Conservation (phyloP, 2,113 vertebrate genomes). For the Pituophis catenifer region DNA sequence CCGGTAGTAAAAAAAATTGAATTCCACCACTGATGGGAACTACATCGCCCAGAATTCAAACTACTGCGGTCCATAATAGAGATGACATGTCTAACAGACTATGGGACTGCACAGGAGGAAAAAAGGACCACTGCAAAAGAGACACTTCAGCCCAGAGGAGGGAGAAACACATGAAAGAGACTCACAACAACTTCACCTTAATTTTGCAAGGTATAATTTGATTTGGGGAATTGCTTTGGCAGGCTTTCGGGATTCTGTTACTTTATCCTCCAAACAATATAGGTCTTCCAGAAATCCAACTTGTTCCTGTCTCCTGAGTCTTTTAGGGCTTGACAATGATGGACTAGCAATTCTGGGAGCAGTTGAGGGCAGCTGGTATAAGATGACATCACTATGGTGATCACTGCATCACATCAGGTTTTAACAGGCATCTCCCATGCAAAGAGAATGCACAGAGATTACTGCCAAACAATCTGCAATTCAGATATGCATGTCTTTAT, state of each 20-base stretch:
- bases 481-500: background rate
- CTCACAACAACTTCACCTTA: background rate
- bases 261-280: background rate
- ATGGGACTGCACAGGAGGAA: background rate
- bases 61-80: background rate
- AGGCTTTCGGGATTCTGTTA: background rate
- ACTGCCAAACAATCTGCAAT: background rate
- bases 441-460: background rate
- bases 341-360: background rate
- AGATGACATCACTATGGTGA: background rate
- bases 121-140: background rate
- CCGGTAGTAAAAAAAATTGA: too few species aligned
- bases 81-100: background rate
- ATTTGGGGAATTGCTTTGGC: background rate
- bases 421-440: background rate
- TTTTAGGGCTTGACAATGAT: background rate
- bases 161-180: background rate
- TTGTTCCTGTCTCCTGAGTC: background rate
- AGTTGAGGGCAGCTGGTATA: background rate
- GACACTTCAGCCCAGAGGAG: background rate
- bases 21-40: background rate
- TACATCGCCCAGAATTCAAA: background rate
- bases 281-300: background rate
- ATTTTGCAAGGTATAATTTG: background rate
- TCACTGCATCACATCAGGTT: background rate